These are phyloP conservation scores for Aselliscus stoliczkanus DNA, from an alignment of 2,797 vertebrate genomes.

Conservation along the genomic window DNA sequence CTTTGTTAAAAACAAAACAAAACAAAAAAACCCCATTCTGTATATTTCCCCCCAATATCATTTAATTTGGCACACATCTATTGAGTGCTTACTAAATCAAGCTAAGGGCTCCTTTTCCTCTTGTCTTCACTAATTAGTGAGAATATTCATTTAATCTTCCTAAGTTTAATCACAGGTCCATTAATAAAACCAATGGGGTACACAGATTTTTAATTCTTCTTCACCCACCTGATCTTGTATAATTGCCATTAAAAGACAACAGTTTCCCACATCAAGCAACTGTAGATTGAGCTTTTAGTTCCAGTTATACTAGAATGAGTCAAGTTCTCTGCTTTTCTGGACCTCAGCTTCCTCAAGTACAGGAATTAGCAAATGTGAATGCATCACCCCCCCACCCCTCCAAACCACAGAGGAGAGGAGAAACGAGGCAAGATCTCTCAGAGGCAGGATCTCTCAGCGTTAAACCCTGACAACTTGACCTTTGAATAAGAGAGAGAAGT, in stretches of 20 bases:
- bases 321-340: background rate
- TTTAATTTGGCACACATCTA: background rate
- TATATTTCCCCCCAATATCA: background rate
- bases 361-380: background rate
- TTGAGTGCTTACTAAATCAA: conserved; percentile 12
- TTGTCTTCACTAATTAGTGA: background rate
- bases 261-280: background rate
- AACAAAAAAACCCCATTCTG: background rate
- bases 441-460: background rate
- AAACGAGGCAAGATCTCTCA: background rate
- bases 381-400: background rate
- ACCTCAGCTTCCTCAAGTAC: background rate
- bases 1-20: conserved; percentile 8
- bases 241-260: background rate
- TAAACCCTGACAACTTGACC: background rate
- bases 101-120: background rate
- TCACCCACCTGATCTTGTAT: background rate
- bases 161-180: background rate
- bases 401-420: background rate
- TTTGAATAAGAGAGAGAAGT: background rate
- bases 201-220: background rate
- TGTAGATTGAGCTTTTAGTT: background rate
- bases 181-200: background rate
- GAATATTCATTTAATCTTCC: conserved; percentile 18
- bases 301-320: background rate